Evolutionary conservation across 2,113 vertebrate genomes (phyloP).

Genomic region (Pogonocichla stellata): DNA sequence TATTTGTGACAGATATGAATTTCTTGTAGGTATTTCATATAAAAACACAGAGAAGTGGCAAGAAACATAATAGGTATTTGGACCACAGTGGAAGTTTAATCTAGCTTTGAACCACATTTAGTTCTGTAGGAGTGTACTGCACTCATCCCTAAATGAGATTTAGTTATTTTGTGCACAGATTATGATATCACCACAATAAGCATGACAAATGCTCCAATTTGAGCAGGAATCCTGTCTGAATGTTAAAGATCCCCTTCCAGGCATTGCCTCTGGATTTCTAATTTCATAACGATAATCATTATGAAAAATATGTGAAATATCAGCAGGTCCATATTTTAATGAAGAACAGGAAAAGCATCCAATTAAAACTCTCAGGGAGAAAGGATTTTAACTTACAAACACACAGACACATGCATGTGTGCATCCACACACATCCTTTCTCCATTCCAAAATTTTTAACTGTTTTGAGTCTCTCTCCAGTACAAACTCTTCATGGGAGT

Average conservation of each 20-base stretch:
- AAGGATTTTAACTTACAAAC: not conserved
- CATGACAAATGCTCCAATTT: conserved; percentile 8
- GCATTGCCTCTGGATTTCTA: not conserved
- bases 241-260: not conserved
- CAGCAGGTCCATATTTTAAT: not conserved
- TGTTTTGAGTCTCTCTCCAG: not conserved
- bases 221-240: not conserved
- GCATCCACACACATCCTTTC: not conserved
- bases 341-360: not conserved
- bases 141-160: not conserved
- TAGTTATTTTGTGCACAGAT: not conserved
- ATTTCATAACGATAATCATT: not conserved
- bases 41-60: not conserved
- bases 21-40: not conserved
- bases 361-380: not conserved
- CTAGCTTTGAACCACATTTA: not conserved
- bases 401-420: fast-evolving
- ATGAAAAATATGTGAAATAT: not conserved
- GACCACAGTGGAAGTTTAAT: not conserved
- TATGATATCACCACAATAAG: not conserved
- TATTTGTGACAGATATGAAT: conserved; percentile 19
- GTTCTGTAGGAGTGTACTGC: not conserved
- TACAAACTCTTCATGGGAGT: not conserved
- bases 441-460: not conserved
- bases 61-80: not conserved